Percentiles rank a stretch among this genome's conserved stretches.
These are phyloP conservation scores for Lonchura striata DNA, from an alignment of 2,113 vertebrate genomes.

Conservation along the genomic window DNA sequence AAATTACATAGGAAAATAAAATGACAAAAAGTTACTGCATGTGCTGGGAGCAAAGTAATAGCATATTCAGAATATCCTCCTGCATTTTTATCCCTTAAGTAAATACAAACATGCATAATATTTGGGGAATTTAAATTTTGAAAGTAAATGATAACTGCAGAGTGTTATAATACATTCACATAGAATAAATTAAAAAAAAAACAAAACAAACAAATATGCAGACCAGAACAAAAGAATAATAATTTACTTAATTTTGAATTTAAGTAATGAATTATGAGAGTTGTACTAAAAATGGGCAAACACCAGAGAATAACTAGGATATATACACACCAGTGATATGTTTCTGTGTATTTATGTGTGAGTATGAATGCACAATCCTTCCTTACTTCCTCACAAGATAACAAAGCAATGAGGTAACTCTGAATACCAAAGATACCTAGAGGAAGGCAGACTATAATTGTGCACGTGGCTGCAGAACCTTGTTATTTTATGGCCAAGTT, in stretches of 20 bases:
- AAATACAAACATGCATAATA: not conserved
- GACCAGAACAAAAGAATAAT: not conserved
- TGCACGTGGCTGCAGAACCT: not conserved
- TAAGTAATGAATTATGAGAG: not conserved
- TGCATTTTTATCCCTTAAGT: not conserved
- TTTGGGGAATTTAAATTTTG: not conserved
- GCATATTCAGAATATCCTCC: not conserved
- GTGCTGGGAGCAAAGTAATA: not conserved
- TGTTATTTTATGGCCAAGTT: not conserved
- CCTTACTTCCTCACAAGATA: not conserved
- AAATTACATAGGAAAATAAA: not conserved
- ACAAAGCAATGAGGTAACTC: not conserved
- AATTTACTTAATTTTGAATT: not conserved
- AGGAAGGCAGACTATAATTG: not conserved
- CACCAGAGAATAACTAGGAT: not conserved
- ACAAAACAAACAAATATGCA: not conserved
- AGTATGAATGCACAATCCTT: not conserved
- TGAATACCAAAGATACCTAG: not conserved
- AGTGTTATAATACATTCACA: not conserved
- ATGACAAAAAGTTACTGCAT: not conserved
- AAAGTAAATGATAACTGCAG: not conserved
- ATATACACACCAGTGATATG: not conserved
- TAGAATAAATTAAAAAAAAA: not conserved
- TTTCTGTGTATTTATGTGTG: not conserved
- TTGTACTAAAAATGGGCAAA: not conserved